Evolutionary conservation across 2,113 vertebrate genomes (phyloP), one percentile per base, ranked within the genome.

Genomic region (Turdus rufiventris): DNA sequence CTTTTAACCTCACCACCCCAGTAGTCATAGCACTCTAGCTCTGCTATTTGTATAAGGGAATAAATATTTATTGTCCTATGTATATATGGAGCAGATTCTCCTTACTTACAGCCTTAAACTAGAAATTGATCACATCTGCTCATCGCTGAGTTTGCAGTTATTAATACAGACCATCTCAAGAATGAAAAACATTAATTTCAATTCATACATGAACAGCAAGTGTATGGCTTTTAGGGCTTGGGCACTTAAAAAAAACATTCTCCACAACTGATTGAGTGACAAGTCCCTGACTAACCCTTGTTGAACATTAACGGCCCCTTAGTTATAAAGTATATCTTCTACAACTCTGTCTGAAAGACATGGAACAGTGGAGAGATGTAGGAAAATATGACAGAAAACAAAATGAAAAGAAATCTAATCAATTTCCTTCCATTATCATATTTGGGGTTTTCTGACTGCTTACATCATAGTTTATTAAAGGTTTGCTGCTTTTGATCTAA

Each of bases 51-150:
- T 67, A 5, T 9, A 81, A 95, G 23, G 3, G 29, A 88, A 88
- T 82, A 91, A 93, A 93, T 88, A 93, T 90, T 95, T 94, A 72
- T 79, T 95, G n/a, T 82, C 62, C 29, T 58, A n/a, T 38, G 45
- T 45, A 79, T 65, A 83, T 1, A 4, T 50, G 63, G 34, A 94
- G 58, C 3, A 58, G 45, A 48, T 6, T 62, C 33, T 38, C 2
- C 0, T 58, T 78, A 85, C 34, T 73, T 83, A 14, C 14, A 73
- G 42, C 10, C 23, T 57, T 42, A 29, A 71, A 61, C 17, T 21
- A 82, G 36, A 75, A 81, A 63, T 5, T n/a, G 45, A 53, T 81
- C 20, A 28, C 42, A 36, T 53, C 25, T 54, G 43, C 19, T 74
- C 18, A 71, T 67, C 31, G 51, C 29, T 2, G 4, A 45, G 33